phyloP scores from a whole-genome alignment of 1,140 invertebrate genomes.

The Coptotermes formosanus region DNA sequence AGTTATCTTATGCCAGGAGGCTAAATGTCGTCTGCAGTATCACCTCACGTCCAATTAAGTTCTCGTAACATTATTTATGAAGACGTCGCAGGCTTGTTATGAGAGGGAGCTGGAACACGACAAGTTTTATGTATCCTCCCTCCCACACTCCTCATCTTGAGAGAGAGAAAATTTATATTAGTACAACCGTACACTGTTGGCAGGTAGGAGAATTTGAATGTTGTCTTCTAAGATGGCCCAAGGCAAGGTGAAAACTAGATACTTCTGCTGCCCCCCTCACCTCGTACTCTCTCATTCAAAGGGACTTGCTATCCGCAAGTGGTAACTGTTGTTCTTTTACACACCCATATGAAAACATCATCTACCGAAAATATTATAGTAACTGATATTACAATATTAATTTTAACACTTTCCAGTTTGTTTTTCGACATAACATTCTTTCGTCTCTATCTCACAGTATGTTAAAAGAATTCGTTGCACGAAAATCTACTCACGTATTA shows the following conservation, averaged over 20 bases:
- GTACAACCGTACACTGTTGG: not conserved
- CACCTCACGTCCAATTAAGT: not conserved
- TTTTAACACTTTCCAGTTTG: no score
- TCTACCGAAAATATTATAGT: no score
- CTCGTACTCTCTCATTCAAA: not conserved
- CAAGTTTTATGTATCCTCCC: not conserved
- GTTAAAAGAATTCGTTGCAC: no score
- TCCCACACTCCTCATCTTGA: not conserved
- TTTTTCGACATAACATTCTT: no score
- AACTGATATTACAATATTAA: no score
- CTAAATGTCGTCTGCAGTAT: not conserved
- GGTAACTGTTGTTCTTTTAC: not conserved
- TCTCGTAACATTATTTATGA: not conserved
- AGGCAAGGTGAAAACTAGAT: conserved; percentile 6
- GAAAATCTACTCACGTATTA: no score
- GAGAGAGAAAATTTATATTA: not conserved
- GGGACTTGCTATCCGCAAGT: not conserved
- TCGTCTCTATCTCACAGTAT: no score
- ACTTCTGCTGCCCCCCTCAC: not conserved
- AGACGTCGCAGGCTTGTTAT: not conserved
- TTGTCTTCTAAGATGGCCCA: not conserved
- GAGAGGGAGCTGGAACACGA: not conserved
- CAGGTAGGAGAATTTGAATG: not conserved
- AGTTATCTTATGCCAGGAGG: not conserved
- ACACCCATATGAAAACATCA: not conserved